Conservation (phyloP, 2,888 invertebrate species). For the Embidobia sp. region DNA sequence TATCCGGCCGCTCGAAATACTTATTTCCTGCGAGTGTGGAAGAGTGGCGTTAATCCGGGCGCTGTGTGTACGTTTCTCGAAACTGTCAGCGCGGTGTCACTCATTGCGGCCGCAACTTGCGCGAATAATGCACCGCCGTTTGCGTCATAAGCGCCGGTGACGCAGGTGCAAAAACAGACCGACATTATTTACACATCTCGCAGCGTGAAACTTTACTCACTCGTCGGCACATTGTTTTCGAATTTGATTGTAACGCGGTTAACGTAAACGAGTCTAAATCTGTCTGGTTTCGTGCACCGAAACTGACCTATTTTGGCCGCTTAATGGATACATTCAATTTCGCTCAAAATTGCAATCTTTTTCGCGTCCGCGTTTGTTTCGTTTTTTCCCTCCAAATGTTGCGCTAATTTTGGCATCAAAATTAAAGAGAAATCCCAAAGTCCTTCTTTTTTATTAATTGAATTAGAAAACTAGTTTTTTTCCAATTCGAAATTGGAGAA, state of each 20-base stretch:
- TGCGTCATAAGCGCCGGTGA: constrained; percentile 62
- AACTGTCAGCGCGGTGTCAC: constrained; percentile 42
- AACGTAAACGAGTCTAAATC: constrained; percentile 23
- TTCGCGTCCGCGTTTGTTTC: too few relatives aligned
- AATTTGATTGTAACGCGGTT: constrained; percentile 30
- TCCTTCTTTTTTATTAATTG: too few relatives aligned
- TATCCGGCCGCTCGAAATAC: constrained; percentile 33
- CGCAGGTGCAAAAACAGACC: constrained; percentile 63
- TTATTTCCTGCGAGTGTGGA: constrained; percentile 46
- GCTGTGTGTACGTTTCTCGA: constrained; percentile 23
- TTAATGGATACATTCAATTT: too few relatives aligned
- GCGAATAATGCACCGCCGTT: constrained; percentile 53
- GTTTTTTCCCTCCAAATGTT: too few relatives aligned
- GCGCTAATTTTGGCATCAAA: too few relatives aligned
- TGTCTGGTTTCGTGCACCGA: neutral
- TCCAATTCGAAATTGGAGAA: too few relatives aligned
- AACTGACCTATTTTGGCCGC: neutral
- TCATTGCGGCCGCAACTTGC: constrained; percentile 37
- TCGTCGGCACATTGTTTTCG: constrained; percentile 33
- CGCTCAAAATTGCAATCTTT: too few relatives aligned
- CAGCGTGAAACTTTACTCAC: constrained; percentile 32
- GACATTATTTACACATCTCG: constrained; percentile 58
- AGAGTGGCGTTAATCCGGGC: constrained; percentile 36
- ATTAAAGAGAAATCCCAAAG: too few relatives aligned
- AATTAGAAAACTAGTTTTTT: too few relatives aligned